Evolutionary conservation across 2,797 vertebrate genomes (phyloP).

Genomic region (Odontamblyopus lacepedii): DNA sequence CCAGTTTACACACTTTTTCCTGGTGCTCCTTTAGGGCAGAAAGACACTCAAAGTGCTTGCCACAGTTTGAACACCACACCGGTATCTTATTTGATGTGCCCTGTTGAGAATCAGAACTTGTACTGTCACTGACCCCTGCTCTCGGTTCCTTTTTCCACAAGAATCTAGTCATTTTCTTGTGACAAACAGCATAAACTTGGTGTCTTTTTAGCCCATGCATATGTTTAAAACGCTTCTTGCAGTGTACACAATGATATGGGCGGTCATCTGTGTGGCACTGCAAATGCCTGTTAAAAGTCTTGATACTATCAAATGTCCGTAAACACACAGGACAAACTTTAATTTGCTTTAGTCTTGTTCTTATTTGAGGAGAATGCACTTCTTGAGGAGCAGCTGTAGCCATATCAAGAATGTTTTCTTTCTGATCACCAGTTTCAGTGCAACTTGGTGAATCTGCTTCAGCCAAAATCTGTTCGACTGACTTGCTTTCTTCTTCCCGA

Average conservation of each 20-base stretch:
- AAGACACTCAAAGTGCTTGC: slow-evolving; percentile 68
- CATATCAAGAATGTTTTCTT: not conserved
- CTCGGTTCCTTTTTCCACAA: slow-evolving; percentile 57
- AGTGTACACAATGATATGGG: slow-evolving; percentile 71
- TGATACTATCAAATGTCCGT: slow-evolving; percentile 61
- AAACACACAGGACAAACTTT: slow-evolving; percentile 66
- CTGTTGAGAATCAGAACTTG: slow-evolving; percentile 25
- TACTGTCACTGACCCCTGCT: not conserved
- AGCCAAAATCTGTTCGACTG: slow-evolving; percentile 67
- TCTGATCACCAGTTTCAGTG: not conserved
- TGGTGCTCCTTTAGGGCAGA: slow-evolving; percentile 68
- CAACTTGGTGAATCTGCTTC: slow-evolving; percentile 47
- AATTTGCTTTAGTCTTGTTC: slow-evolving; percentile 27
- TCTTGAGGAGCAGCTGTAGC: not conserved
- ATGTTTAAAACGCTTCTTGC: slow-evolving; percentile 74
- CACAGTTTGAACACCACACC: slow-evolving; percentile 74
- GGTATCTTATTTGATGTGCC: slow-evolving; percentile 51
- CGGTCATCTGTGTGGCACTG: slow-evolving; percentile 75
- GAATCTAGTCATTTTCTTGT: slow-evolving; percentile 61
- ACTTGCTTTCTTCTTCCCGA: slow-evolving; percentile 67
- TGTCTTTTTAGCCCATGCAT: slow-evolving; percentile 75
- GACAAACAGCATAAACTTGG: slow-evolving; percentile 75
- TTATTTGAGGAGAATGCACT: not conserved
- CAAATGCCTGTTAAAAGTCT: slow-evolving; percentile 68
- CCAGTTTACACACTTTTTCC: slow-evolving; percentile 62